A percentile compares a stretch with the other conserved stretches of the same genome.
These are phyloP conservation scores for Calliscelio sp. DNA, from an alignment of 2,888 invertebrate genomes.

Conservation along the genomic window DNA sequence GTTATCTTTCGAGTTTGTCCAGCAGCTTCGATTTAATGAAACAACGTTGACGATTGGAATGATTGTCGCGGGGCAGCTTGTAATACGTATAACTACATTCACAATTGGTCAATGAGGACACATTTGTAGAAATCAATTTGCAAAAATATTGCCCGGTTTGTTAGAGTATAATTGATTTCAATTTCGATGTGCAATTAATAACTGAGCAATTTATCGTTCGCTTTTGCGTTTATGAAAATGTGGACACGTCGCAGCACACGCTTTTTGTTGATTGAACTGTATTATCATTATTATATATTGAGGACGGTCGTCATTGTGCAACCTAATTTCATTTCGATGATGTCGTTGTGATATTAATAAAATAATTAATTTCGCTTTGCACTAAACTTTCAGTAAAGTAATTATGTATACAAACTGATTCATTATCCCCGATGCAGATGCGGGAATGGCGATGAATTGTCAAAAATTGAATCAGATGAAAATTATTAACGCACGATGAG, in stretches of 20 bases:
- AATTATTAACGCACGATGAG: conserved; percentile 37
- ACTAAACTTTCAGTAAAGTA: conserved; percentile 26
- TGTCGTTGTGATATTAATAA: conserved; percentile 19
- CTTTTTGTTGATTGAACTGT: conserved; percentile 22
- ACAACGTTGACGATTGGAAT: conserved; percentile 26
- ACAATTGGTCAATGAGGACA: not conserved
- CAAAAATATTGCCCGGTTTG: not conserved
- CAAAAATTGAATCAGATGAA: conserved; percentile 46
- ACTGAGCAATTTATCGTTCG: not conserved
- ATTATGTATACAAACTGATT: conserved; percentile 40
- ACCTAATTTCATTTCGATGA: conserved; percentile 29
- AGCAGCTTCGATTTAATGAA: conserved; percentile 35
- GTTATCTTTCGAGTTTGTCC: conserved; percentile 73
- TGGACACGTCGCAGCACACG: not conserved
- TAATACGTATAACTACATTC: too few relatives aligned
- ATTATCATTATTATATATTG: conserved; percentile 12
- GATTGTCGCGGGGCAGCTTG: too few relatives aligned
- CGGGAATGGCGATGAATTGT: conserved; percentile 14
- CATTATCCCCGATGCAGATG: not conserved
- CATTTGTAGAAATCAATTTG: conserved; percentile 16
- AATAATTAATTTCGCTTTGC: conserved; percentile 43
- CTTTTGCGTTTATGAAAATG: not conserved
- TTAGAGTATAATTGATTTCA: conserved; percentile 12
- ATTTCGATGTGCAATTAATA: not conserved
- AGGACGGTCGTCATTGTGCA: not conserved